phyloP scores from a whole-genome alignment of 2,113 vertebrate genomes.

The Eurypyga helias region DNA sequence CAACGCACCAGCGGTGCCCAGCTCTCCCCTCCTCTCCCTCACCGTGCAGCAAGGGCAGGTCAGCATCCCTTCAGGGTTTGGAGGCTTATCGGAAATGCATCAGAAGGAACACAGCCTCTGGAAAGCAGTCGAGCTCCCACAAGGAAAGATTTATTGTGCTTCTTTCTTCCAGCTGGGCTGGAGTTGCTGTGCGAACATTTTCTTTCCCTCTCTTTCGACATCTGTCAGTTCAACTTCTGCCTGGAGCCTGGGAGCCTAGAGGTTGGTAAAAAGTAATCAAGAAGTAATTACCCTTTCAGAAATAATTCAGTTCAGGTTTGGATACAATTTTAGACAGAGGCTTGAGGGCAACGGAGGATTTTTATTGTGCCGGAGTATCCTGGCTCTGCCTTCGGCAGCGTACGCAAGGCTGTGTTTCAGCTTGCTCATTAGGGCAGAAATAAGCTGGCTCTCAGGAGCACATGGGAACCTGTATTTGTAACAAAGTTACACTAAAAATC shows the following conservation, averaged over 20 bases:
- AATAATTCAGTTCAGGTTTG: slow-evolving; percentile 55
- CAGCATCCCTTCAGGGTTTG: neutral
- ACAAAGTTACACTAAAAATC: neutral
- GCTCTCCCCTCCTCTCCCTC: neutral
- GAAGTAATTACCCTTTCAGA: slow-evolving; percentile 53
- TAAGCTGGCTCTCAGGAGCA: neutral
- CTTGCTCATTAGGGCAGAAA: slow-evolving; percentile 39
- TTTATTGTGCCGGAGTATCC: slow-evolving; percentile 25
- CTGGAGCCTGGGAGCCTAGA: slow-evolving; percentile 40
- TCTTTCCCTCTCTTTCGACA: neutral
- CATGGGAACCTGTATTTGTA: neutral
- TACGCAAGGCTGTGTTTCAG: neutral
- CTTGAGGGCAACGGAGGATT: neutral
- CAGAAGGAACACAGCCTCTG: slow-evolving; percentile 6
- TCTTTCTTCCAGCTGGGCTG: neutral
- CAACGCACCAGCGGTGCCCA: fast-evolving
- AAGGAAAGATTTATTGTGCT: slow-evolving; percentile 8
- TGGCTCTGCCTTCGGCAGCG: neutral
- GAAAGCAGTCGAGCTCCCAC: neutral
- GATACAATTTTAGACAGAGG: slow-evolving; percentile 22
- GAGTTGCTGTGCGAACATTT: neutral
- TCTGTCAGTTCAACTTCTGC: slow-evolving; percentile 33
- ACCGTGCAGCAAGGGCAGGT: neutral
- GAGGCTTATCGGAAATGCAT: slow-evolving; percentile 42
- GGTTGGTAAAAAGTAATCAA: slow-evolving; percentile 60